phyloP scores from a whole-genome alignment of 2,113 vertebrate genomes.

The Notiomystis cincta region DNA sequence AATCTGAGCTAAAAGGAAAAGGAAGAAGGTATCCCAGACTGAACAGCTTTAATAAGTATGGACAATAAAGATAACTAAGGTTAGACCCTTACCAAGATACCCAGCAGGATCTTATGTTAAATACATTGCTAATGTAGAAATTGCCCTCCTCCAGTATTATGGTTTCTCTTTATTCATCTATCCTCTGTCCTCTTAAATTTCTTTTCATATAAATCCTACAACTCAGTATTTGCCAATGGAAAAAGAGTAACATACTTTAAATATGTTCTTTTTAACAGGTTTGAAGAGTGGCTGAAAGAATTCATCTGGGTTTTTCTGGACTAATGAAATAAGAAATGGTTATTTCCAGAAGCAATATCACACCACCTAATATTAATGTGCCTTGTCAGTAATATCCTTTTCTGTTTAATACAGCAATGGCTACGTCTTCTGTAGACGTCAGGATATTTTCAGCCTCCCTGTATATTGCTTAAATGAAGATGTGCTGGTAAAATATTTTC shows the following conservation, averaged over 20 bases:
- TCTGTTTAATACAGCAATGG: not conserved
- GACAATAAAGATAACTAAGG: not conserved
- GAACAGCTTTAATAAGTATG: not conserved
- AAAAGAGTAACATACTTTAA: not conserved
- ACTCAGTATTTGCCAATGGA: not conserved
- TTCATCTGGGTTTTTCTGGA: not conserved
- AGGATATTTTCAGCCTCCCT: constrained; percentile 18
- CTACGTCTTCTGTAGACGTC: not conserved
- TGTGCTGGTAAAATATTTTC: not conserved
- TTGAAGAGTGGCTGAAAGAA: not conserved
- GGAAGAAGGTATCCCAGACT: not conserved
- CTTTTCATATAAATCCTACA: not conserved
- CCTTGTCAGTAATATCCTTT: constrained; percentile 5
- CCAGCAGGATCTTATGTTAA: not conserved
- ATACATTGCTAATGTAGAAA: not conserved
- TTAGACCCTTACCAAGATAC: not conserved
- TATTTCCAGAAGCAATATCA: constrained; percentile 7
- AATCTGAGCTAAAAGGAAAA: not conserved
- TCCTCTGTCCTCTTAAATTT: not conserved
- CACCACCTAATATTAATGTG: constrained; percentile 8
- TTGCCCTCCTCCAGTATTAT: not conserved
- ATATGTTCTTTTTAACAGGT: not conserved
- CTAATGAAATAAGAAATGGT: constrained; percentile 16
- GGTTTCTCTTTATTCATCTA: not conserved
- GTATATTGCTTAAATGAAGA: not conserved